Percentiles rank a stretch among this genome's conserved stretches.
Evolutionary conservation across 2,113 vertebrate genomes (phyloP).

Genomic region (Cnemophilus loriae): DNA sequence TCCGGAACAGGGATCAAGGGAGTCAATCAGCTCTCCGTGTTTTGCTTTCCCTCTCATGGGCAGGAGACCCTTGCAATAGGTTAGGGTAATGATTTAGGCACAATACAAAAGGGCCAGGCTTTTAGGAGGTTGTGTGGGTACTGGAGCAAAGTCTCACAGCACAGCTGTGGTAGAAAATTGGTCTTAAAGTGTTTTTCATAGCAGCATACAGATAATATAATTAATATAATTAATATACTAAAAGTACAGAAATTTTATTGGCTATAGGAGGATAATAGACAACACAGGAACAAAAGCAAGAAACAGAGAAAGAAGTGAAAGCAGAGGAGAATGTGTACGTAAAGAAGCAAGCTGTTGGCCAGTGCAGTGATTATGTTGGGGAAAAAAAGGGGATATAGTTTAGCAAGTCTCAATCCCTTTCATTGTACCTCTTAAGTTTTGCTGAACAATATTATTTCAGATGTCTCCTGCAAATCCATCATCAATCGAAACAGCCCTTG

Average conservation of each 20-base stretch:
- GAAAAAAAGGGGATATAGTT: neutral
- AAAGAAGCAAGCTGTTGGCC: neutral
- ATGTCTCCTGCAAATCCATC: neutral
- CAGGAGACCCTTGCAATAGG: neutral
- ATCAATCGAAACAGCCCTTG: neutral
- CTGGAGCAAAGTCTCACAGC: neutral
- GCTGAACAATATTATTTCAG: neutral
- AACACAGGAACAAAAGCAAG: neutral
- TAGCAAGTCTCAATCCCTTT: neutral
- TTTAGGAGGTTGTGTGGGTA: neutral
- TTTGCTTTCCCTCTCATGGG: neutral
- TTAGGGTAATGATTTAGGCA: neutral
- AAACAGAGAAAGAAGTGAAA: neutral
- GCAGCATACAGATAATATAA: neutral
- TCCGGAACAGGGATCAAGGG: neutral
- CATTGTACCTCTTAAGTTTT: neutral
- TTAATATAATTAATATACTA: neutral
- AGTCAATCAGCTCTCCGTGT: neutral
- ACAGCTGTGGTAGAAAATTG: neutral
- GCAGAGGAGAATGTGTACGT: neutral
- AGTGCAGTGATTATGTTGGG: neutral
- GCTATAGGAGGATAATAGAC: neutral
- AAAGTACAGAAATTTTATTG: neutral
- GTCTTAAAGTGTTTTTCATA: neutral
- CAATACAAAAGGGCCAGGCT: neutral